A percentile compares a stretch with the other conserved stretches of the same genome.
Evolutionary conservation across 2,888 invertebrate species (phyloP).

Genomic region (Hipparchia sbordonii): DNA sequence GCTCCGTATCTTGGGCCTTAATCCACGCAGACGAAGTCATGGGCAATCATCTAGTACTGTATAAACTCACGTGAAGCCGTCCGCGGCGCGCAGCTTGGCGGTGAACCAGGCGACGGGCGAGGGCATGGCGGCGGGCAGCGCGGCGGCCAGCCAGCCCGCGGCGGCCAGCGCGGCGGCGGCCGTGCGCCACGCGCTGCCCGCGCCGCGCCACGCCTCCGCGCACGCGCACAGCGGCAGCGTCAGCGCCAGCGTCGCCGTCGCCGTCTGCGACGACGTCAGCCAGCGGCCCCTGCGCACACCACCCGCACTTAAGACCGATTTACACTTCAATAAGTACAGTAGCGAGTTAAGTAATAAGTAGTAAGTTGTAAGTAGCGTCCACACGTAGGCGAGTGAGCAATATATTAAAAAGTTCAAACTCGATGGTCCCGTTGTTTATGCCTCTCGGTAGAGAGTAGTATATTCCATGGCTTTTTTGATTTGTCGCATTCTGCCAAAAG

Average conservation of each 20-base stretch:
- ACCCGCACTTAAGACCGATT: no score
- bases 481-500: no score
- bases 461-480: no score
- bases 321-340: no score
- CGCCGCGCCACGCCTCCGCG: conserved; percentile 83
- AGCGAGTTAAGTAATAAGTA: no score
- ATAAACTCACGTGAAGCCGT: conserved; percentile 63
- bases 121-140: conserved; percentile 54
- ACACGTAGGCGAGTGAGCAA: no score
- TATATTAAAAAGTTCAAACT: no score
- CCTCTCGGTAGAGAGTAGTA: no score
- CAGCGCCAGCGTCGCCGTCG: conserved; percentile 92
- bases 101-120: conserved; percentile 50
- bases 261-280: conserved; percentile 94
- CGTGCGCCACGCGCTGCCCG: conserved; percentile 44
- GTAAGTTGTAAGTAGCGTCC: no score
- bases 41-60: conserved; percentile 32
- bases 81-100: conserved; percentile 51
- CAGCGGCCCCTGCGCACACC: conserved; percentile 91
- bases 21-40: no score
- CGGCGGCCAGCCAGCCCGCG: conserved; percentile 65
- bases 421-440: no score
- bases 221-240: conserved; percentile 95
- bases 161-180: conserved; percentile 49
- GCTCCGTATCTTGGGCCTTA: no score